Percentiles rank a stretch among this genome's conserved stretches.
phyloP scores from a whole-genome alignment of 2,797 vertebrate genomes.

The Syngnathus rostellatus region DNA sequence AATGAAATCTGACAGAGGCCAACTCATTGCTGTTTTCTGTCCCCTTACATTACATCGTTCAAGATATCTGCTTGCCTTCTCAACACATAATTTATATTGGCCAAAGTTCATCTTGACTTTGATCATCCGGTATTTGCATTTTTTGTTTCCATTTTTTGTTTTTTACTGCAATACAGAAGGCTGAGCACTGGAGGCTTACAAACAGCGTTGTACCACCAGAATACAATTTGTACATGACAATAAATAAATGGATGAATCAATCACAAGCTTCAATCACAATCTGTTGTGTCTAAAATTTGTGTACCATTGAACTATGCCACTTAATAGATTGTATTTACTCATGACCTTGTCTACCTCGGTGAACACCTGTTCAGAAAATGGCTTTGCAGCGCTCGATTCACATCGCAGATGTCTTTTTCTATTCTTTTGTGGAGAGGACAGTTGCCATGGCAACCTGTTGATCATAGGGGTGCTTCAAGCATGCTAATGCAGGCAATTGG shows the following conservation, averaged over 20 bases:
- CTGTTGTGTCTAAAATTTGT: neutral
- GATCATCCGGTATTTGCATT: constrained; percentile 63
- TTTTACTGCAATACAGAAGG: constrained; percentile 65
- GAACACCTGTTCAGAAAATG: neutral
- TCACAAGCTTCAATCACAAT: constrained; percentile 13
- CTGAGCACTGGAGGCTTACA: constrained; percentile 63
- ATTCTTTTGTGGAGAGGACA: neutral
- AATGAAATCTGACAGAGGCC: constrained; percentile 52
- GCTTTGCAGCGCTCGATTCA: neutral
- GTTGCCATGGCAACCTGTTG: constrained; percentile 30
- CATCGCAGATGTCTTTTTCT: neutral
- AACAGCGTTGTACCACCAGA: constrained; percentile 67
- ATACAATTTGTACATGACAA: constrained; percentile 66
- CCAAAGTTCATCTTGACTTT: constrained; percentile 68
- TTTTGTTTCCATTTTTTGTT: constrained; percentile 19
- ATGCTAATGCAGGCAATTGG: no score
- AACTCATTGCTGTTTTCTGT: constrained; percentile 30
- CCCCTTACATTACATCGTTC: constrained; percentile 45
- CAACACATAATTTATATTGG: constrained; percentile 68
- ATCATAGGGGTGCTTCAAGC: neutral
- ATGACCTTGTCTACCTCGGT: no score
- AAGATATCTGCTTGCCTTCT: constrained; percentile 61
- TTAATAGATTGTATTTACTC: neutral
- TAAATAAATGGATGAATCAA: constrained; percentile 67
- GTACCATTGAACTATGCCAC: neutral